phyloP scores from a whole-genome alignment of 2,113 vertebrate genomes.

The Paratilapia polleni region DNA sequence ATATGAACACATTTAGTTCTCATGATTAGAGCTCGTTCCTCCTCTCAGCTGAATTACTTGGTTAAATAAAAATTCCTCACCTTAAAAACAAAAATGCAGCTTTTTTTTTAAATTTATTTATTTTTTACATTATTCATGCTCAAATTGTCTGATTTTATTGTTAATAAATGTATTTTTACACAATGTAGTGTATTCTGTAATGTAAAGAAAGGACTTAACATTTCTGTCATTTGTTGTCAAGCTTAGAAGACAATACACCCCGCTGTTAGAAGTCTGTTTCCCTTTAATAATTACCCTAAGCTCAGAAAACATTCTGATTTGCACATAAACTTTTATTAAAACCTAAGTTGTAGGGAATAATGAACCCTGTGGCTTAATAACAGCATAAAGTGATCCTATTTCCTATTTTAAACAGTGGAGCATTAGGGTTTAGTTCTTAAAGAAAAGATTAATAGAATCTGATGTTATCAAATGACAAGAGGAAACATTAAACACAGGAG shows the following conservation, averaged over 20 bases:
- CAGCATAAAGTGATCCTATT: background rate
- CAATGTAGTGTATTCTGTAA: conserved; percentile 52
- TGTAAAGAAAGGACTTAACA: background rate
- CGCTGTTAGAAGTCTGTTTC: background rate
- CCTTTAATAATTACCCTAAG: background rate
- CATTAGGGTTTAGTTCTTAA: background rate
- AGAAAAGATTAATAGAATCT: conserved; percentile 18
- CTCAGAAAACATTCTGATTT: background rate
- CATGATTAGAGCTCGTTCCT: background rate
- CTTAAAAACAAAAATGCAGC: conserved; percentile 26
- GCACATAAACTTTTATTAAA: background rate
- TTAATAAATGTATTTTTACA: conserved; percentile 83
- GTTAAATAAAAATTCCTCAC: conserved; percentile 15
- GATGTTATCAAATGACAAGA: conserved; percentile 50
- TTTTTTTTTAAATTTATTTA: conserved; percentile 81
- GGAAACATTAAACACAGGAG: background rate
- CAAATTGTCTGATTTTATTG: conserved; percentile 83
- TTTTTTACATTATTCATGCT: conserved; percentile 82
- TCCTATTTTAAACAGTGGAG: background rate
- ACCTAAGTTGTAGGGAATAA: too few species aligned
- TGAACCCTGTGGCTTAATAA: too few species aligned
- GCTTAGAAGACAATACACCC: background rate
- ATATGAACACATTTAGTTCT: background rate
- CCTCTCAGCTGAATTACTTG: background rate
- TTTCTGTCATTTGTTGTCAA: background rate